Percentiles rank a stretch among this genome's conserved stretches.
Conservation (phyloP, 2,888 invertebrate genomes). For the Scelioninae gen. 2 region DNA sequence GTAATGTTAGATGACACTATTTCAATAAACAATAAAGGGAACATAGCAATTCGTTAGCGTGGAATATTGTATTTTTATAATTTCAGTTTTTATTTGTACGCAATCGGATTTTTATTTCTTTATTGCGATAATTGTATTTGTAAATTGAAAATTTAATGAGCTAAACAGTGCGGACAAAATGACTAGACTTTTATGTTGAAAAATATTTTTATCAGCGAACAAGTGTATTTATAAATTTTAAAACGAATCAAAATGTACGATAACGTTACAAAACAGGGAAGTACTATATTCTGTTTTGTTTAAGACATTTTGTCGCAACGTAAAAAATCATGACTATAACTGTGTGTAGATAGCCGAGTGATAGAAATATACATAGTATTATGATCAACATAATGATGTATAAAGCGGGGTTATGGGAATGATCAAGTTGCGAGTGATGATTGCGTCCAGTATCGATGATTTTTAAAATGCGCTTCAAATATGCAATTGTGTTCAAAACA, state of each 20-base stretch:
- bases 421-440: conserved; percentile 16
- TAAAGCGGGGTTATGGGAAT: conserved; percentile 17
- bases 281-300: conserved; percentile 31
- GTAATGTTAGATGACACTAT: conserved; percentile 13
- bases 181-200: neutral
- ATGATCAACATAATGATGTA: conserved; percentile 28
- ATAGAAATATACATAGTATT: conserved; percentile 33
- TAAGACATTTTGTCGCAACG: conserved; percentile 36
- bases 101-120: neutral
- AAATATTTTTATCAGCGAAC: conserved; percentile 8
- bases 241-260: conserved; percentile 35
- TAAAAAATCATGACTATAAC: neutral
- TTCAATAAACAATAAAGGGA: neutral
- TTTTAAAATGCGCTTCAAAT: conserved; percentile 31
- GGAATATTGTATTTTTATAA: too few species aligned
- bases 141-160: too few species aligned
- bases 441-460: conserved; percentile 24
- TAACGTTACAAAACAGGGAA: conserved; percentile 37
- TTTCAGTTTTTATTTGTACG: too few species aligned
- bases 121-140: neutral
- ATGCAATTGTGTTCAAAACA: conserved; percentile 39
- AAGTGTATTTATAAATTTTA: conserved; percentile 25
- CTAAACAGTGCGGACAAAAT: too few species aligned
- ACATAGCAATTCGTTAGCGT: neutral
- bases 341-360: conserved; percentile 12